Conservation (phyloP, 2,888 invertebrate genomes). For the Volucella bombylans region DNA sequence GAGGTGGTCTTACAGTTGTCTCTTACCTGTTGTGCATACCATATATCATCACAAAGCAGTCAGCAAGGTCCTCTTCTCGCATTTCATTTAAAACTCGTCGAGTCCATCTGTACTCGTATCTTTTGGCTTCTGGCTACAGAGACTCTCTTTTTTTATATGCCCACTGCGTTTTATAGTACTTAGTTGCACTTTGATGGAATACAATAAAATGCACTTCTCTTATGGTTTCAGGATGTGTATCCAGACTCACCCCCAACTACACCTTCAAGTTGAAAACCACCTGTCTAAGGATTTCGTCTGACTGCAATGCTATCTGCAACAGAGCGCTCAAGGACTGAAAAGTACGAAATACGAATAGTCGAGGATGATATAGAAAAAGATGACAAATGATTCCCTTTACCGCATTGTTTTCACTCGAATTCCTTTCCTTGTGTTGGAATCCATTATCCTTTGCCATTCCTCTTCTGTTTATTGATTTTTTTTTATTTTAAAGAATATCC, state of each 20-base stretch:
- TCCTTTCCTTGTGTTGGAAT: slow-evolving; percentile 19
- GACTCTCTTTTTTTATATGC: neutral
- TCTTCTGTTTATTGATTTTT: neutral
- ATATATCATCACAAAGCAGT: neutral
- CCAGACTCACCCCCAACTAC: neutral
- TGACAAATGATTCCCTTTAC: slow-evolving; percentile 64
- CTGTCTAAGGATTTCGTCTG: slow-evolving; percentile 56
- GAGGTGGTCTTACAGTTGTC: neutral
- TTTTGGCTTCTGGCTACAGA: slow-evolving; percentile 12
- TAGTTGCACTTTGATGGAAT: slow-evolving; percentile 64
- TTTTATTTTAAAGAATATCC: neutral
- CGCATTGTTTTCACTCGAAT: slow-evolving; percentile 62
- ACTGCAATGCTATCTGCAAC: slow-evolving; percentile 26
- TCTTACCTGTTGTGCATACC: slow-evolving; percentile 38
- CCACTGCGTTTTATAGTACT: slow-evolving; percentile 27
- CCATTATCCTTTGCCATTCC: slow-evolving; percentile 18
- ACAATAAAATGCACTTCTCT: slow-evolving; percentile 64
- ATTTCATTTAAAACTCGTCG: slow-evolving; percentile 29
- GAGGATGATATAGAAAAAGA: slow-evolving; percentile 17
- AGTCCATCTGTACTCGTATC: slow-evolving; percentile 30
- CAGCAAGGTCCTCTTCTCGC: neutral
- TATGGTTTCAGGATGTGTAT: slow-evolving; percentile 48
- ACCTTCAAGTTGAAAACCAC: slow-evolving; percentile 35
- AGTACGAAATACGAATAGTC: neutral
- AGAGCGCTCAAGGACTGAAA: neutral